These are phyloP conservation scores for Jacana jacana DNA, from an alignment of 2,113 vertebrate species.

Conservation along the genomic window DNA sequence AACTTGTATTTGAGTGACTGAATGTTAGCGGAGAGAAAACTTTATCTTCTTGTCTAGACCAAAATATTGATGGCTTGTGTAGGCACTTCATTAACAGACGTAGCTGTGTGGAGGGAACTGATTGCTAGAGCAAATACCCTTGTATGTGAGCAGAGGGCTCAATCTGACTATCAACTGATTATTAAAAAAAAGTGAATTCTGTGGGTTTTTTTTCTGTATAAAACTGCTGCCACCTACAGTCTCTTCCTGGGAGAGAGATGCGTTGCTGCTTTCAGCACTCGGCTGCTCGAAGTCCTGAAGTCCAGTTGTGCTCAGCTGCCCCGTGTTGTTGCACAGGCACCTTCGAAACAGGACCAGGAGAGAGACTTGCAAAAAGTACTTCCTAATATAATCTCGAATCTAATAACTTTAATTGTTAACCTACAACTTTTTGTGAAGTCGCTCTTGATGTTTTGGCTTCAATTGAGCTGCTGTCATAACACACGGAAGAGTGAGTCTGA, in stretches of 20 bases:
- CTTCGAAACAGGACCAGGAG: background rate
- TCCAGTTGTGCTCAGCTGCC: background rate
- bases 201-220: background rate
- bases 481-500: background rate
- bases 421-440: background rate
- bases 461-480: background rate
- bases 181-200: background rate
- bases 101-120: background rate
- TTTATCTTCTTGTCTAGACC: background rate
- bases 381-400: background rate
- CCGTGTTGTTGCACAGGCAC: background rate
- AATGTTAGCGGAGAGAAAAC: background rate
- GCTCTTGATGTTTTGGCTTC: background rate
- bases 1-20: background rate
- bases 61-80: background rate
- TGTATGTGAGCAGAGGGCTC: background rate
- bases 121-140: background rate
- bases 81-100: background rate
- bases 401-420: background rate
- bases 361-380: background rate
- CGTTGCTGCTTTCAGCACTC: background rate
- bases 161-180: background rate
- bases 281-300: background rate
- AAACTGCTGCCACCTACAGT: slow-evolving; percentile 40
- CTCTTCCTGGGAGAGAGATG: background rate